Evolutionary conservation across 2,888 invertebrate species (phyloP).

Genomic region (Mythimna lalbum): DNA sequence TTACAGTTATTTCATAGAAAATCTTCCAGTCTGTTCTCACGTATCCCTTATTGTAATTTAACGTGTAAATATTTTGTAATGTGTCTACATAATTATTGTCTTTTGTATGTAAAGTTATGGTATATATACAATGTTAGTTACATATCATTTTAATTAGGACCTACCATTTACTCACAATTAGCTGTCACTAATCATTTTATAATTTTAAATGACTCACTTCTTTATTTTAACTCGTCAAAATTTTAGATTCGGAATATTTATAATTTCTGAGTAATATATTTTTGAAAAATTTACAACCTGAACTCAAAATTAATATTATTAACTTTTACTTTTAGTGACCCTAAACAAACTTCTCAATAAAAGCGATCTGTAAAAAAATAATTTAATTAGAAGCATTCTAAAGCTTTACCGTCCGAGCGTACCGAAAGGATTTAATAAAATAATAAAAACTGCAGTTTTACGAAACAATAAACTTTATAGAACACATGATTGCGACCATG

Average conservation of each 20-base stretch:
- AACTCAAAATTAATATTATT: conserved; percentile 66
- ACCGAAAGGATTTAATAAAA: conserved; percentile 51
- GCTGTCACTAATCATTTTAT: conserved; percentile 43
- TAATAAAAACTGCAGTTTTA: conserved; percentile 50
- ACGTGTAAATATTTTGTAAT: conserved; percentile 67
- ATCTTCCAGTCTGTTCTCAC: conserved; percentile 59
- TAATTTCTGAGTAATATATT: conserved; percentile 78
- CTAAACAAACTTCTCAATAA: conserved; percentile 53
- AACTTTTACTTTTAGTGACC: conserved; percentile 54
- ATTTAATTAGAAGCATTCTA: conserved; percentile 62
- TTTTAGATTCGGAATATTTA: conserved; percentile 60
- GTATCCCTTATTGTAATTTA: conserved; percentile 57
- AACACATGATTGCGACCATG: conserved; percentile 71
- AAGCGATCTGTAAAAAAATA: conserved; percentile 46
- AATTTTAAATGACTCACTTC: conserved; percentile 35
- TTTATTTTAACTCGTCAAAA: conserved; percentile 45
- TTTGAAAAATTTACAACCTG: conserved; percentile 83
- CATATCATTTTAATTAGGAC: conserved; percentile 85
- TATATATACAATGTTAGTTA: conserved; percentile 73
- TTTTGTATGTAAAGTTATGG: conserved; percentile 59
- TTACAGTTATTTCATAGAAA: conserved; percentile 42
- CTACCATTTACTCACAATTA: conserved; percentile 60
- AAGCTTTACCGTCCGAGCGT: conserved; percentile 78
- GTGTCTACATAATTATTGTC: conserved; percentile 57
- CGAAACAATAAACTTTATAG: conserved; percentile 50